These are phyloP conservation scores for Gymnoscelis rufifasciata DNA, from an alignment of 2,888 invertebrate species.

Conservation along the genomic window DNA sequence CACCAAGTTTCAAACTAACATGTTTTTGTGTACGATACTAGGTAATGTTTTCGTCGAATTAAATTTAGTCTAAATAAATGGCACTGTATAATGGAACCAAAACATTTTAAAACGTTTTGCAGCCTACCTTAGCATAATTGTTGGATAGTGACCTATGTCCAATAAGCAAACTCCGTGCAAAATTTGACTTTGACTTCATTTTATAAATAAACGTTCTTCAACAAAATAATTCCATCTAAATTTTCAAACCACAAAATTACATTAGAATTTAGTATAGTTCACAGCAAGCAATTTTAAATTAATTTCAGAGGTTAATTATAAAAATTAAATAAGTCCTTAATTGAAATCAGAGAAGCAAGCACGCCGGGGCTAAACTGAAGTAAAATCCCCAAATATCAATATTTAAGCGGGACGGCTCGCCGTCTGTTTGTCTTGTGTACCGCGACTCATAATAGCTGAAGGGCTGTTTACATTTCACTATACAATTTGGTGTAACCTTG, in stretches of 20 bases:
- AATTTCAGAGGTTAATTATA: conserved; percentile 14
- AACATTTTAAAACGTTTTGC: too few relatives aligned
- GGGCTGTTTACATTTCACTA: conserved; percentile 64
- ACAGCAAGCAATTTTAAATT: not conserved
- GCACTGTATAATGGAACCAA: too few relatives aligned
- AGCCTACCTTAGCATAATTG: too few relatives aligned
- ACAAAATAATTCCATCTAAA: too few relatives aligned
- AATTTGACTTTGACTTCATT: too few relatives aligned
- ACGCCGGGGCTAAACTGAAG: conserved; percentile 25
- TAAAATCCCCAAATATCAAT: conserved; percentile 53
- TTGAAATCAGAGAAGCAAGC: conserved; percentile 19
- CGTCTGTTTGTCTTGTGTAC: conserved; percentile 65
- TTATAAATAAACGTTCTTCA: not conserved
- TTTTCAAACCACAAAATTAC: too few relatives aligned
- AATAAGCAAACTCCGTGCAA: too few relatives aligned
- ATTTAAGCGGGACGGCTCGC: conserved; percentile 55
- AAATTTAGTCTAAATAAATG: too few relatives aligned
- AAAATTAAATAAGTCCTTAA: conserved; percentile 22
- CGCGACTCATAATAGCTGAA: conserved; percentile 60
- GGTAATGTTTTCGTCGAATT: too few relatives aligned
- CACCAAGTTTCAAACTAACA: too few relatives aligned
- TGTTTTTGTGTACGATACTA: too few relatives aligned
- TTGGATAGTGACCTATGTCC: too few relatives aligned
- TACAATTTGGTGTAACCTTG: conserved; percentile 61
- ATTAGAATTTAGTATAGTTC: not conserved